Evolutionary conservation across 2,113 vertebrate species (phyloP), one percentile per base, ranked within the genome.

Genomic region (Corythornis cristatus): DNA sequence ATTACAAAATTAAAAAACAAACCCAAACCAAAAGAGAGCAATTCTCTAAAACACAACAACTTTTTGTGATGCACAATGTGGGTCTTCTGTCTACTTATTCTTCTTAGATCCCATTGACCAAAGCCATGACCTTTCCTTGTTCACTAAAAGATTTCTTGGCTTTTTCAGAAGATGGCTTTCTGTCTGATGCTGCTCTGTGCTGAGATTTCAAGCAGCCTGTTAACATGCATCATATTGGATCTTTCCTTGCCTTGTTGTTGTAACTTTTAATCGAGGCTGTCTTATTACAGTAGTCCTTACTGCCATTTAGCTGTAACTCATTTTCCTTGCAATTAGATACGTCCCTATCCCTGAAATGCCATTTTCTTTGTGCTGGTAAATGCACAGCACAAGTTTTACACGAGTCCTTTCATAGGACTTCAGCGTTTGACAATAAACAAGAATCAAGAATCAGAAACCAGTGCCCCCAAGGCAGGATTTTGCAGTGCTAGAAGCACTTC

Each of bases 191-290:
- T 5, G 13, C 43, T 84, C 71, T 67, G 26, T 50, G 22, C 83
- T 94, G 86, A 89, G 60, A 53, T 93, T 96, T 91, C 33, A 21
- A 93, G 76, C 82, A 60, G 73, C 57, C 68, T 83, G 9, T 64
- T 91, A 89, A 50, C 35, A 33, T 86, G 45, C 68, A 72, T 83
- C 31, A 10, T 56, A 54, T 12, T 75, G 19, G 94, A 58, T 91
- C 62, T 95, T 83, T 61, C 66, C 93, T 90, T 91, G 51, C 28
- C 14, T 83, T 71, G 40, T 77, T 96, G 53, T 23, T 67, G 79
- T 86, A 89, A 93, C 80, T 97, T 97, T 88, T 95, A 96, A 95
- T 93, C 91, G 94, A 96, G 33, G 9, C 68, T 95, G 75, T 88
- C 89, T 96, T 94, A 70, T 95, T 95, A 77, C 20, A 9, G 37